Percentiles rank a stretch among this genome's conserved stretches.
Evolutionary conservation across 1,140 invertebrate species (phyloP).

Genomic region (Pygmarrhopalites habei): DNA sequence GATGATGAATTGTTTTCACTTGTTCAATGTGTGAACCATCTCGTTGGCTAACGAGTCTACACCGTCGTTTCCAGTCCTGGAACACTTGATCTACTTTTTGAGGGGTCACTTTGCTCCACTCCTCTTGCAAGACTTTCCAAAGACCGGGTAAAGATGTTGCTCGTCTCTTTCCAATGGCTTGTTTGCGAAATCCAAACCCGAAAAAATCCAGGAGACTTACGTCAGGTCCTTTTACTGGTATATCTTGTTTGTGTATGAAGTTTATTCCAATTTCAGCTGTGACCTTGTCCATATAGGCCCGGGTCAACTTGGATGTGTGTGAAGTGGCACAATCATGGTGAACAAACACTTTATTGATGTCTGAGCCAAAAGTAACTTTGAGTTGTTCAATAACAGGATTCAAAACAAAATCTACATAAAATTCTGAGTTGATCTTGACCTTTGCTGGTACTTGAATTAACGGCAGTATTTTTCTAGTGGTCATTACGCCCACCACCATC

Average conservation of each 20-base stretch:
- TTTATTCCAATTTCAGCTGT: slow-evolving; percentile 5
- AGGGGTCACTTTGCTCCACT: slow-evolving; percentile 4
- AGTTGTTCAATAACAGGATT: slow-evolving; percentile 2
- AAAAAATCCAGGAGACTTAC: slow-evolving; percentile 15
- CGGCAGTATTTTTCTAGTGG: background rate
- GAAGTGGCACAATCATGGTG: slow-evolving; percentile 12
- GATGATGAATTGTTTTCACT: too few species aligned
- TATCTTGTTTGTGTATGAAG: slow-evolving; percentile 13
- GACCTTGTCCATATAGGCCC: slow-evolving; percentile 3
- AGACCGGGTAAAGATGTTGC: slow-evolving; percentile 1
- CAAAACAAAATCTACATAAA: slow-evolving; percentile 5
- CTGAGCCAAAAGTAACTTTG: background rate
- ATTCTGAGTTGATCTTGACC: slow-evolving; percentile 5
- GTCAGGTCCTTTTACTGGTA: slow-evolving; percentile 15
- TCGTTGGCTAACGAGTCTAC: background rate
- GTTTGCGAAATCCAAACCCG: slow-evolving; percentile 11
- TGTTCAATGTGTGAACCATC: slow-evolving; percentile 3
- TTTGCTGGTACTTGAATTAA: slow-evolving; percentile 7
- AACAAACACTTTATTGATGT: slow-evolving; percentile 1
- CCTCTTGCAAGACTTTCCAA: slow-evolving; percentile 12
- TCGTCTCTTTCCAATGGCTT: background rate
- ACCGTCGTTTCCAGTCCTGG: background rate
- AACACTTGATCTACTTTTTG: background rate
- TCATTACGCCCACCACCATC: slow-evolving; percentile 16
- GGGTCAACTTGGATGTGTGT: slow-evolving; percentile 2